phyloP scores from a whole-genome alignment of 2,113 vertebrate genomes.

The Syrmaticus mikado region DNA sequence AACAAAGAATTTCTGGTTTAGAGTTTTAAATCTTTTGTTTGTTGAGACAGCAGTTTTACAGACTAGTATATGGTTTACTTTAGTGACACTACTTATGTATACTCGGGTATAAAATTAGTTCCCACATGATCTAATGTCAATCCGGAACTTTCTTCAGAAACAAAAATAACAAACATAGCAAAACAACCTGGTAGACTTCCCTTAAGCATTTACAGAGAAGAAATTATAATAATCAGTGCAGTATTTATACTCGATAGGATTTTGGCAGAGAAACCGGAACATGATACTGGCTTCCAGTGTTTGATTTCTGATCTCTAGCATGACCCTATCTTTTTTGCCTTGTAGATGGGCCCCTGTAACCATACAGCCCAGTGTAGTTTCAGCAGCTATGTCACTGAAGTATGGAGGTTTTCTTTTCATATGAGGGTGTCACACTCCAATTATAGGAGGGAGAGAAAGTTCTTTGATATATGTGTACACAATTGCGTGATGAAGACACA shows the following conservation, averaged over 20 bases:
- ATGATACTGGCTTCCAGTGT: neutral
- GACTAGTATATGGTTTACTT: neutral
- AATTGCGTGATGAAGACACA: too few species aligned
- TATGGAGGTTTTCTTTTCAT: neutral
- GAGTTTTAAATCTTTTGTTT: neutral
- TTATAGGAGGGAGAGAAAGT: too few species aligned
- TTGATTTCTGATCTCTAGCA: neutral
- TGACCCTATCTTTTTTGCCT: neutral
- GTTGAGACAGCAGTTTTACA: neutral
- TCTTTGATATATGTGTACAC: too few species aligned
- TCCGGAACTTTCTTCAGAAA: too few species aligned
- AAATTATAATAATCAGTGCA: neutral
- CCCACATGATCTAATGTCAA: neutral
- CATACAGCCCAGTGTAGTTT: neutral
- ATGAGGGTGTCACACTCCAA: too few species aligned
- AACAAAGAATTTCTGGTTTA: neutral
- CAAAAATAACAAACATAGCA: neutral
- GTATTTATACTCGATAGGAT: neutral
- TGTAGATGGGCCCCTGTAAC: neutral
- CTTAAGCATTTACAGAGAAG: neutral
- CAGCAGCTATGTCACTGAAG: neutral
- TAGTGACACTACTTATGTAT: neutral
- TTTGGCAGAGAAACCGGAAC: too few species aligned
- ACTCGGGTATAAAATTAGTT: neutral
- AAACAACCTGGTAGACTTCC: neutral